Evolutionary conservation across 1,140 invertebrate species (phyloP).

Genomic region (Batillaria attramentaria): DNA sequence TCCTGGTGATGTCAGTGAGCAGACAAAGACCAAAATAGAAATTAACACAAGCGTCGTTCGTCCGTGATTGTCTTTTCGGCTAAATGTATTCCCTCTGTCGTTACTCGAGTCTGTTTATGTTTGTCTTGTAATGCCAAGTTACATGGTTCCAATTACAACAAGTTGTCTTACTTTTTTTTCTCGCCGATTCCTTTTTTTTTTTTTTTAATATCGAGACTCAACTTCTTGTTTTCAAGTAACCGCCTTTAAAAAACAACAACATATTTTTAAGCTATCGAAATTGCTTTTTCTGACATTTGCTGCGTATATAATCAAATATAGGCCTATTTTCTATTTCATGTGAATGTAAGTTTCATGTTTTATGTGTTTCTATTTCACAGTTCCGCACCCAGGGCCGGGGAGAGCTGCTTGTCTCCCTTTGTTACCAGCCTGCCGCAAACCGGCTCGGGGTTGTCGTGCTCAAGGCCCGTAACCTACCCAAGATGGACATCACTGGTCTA

Average conservation of each 20-base stretch:
- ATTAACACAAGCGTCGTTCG: too few relatives aligned
- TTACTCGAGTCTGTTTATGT: too few relatives aligned
- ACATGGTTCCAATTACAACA: too few relatives aligned
- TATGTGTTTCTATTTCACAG: slow-evolving; percentile 69
- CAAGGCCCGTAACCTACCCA: slow-evolving; percentile 85
- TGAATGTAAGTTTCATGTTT: neutral
- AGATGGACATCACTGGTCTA: slow-evolving; percentile 87
- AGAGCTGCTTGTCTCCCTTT: slow-evolving; percentile 84
- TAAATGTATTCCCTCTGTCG: too few relatives aligned
- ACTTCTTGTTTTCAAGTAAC: too few relatives aligned
- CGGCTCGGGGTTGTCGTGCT: slow-evolving; percentile 84
- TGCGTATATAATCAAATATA: neutral
- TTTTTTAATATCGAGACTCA: too few relatives aligned
- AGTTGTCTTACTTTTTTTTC: too few relatives aligned
- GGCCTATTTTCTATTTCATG: neutral
- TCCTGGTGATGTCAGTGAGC: too few relatives aligned
- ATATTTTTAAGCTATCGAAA: neutral
- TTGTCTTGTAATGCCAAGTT: too few relatives aligned
- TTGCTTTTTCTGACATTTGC: neutral
- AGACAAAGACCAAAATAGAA: too few relatives aligned
- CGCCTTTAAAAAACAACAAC: neutral
- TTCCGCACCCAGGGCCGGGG: slow-evolving; percentile 82
- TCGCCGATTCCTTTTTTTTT: too few relatives aligned
- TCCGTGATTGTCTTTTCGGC: too few relatives aligned
- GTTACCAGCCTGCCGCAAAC: slow-evolving; percentile 85